Conservation (phyloP, 2,113 vertebrate genomes). For the Trinectes maculatus region DNA sequence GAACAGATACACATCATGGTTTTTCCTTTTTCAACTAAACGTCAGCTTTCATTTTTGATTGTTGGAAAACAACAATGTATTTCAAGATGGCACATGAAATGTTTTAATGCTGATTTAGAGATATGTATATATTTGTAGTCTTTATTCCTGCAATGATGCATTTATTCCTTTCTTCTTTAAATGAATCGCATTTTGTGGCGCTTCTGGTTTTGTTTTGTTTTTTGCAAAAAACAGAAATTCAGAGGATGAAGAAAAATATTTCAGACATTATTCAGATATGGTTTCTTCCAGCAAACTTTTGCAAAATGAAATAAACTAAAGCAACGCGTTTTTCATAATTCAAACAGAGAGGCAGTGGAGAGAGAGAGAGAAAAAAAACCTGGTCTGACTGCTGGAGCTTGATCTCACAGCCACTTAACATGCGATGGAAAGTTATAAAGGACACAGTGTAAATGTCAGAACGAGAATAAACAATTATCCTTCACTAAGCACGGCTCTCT, state of each 20-base stretch:
- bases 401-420: neutral
- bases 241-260: neutral
- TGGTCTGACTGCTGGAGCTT: neutral
- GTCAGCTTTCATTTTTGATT: neutral
- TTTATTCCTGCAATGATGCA: too few relatives aligned
- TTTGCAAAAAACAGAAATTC: neutral
- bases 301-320: too few relatives aligned
- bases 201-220: neutral
- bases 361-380: too few relatives aligned
- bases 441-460: slow-evolving; percentile 29
- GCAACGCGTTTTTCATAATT: too few relatives aligned
- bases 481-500: neutral
- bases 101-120: too few relatives aligned
- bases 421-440: neutral
- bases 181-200: too few relatives aligned
- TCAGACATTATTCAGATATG: neutral
- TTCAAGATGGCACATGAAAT: too few relatives aligned
- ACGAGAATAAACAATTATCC: slow-evolving; percentile 7
- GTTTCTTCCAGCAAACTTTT: too few relatives aligned
- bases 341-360: neutral
- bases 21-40: too few relatives aligned
- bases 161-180: neutral
- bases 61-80: too few relatives aligned
- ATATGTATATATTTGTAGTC: too few relatives aligned
- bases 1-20: too few relatives aligned